Base-by-base conservation (phyloP, 1,140 invertebrate species). In the Daktulosphaira vitifoliae region DNA sequence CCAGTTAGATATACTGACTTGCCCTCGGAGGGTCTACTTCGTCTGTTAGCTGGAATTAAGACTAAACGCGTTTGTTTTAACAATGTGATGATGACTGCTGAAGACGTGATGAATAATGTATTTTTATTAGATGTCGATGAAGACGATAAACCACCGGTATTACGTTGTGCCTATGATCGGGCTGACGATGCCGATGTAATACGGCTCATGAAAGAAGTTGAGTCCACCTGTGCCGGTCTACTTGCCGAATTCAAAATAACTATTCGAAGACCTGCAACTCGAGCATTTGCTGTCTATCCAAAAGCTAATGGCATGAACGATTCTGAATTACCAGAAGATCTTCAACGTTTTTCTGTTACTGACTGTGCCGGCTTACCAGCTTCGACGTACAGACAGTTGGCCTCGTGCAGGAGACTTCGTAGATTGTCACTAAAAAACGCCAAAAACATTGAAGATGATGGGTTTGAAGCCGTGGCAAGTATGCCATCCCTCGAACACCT, bases 171-270 rank as follows among this genome's bases (percentile, higher is more conserved):
- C 13, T 22, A 62, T 16, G 56, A 62, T 6, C 56, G 56, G 1
- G 56, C 56, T 0, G 25, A 62, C 42, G 56, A 62, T 11, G 18
- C 2, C 9, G 11, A 20, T 0, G 42, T 62, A 25, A 3, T 46
- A 2, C 18, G 15, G 2, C 25, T 62, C 9, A 20, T 62, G 25
- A 25, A 62, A 2, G 9, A 1, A 16, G 56, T 62, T 0, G 56
- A 62, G 26, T 33, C 38, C 25, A 62, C 56, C 3, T 62, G 56
- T 16, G 56, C 56, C 18, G 56, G 56, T 62, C 25, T 62, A 25
- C 25, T 62, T 23, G 18, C 56, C 42, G 56, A 62, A 16, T 62
- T 62, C 16, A 18, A 42, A 2, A 25, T 62, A 9, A 62, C 56
- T 2, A 0, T 62, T 16, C 25, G 56, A 5, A 39, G 39, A 5